Conservation (phyloP, 2,113 vertebrate species). For the Melanostigma gelatinosum region DNA sequence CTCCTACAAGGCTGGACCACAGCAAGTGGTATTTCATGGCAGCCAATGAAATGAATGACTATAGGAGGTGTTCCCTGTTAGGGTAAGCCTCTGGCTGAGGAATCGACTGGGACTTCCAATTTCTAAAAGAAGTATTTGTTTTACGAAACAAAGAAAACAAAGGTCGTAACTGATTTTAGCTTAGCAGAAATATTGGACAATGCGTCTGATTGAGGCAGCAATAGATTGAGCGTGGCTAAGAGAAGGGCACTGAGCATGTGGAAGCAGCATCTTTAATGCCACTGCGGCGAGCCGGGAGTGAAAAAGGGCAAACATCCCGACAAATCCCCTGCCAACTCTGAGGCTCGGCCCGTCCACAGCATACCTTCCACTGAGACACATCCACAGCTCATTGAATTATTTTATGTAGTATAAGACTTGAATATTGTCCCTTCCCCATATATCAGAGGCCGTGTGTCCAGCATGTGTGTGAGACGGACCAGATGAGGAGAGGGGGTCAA, state of each 20-base stretch:
- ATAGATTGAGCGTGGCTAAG: neutral
- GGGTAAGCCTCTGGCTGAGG: neutral
- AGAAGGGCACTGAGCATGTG: neutral
- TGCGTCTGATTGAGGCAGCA: neutral
- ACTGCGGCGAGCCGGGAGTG: slow-evolving; percentile 7
- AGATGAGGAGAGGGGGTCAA: slow-evolving; percentile 47
- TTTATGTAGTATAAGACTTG: neutral
- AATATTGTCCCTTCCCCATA: neutral
- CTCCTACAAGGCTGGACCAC: neutral
- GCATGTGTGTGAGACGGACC: slow-evolving; percentile 24
- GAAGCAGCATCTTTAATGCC: slow-evolving; percentile 41
- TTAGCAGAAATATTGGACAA: neutral
- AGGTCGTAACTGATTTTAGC: neutral
- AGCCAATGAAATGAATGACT: neutral
- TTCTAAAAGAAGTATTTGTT: neutral
- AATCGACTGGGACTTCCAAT: neutral
- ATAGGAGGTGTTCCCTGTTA: neutral
- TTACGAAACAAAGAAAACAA: neutral
- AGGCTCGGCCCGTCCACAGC: slow-evolving; percentile 23
- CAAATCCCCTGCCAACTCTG: slow-evolving; percentile 9
- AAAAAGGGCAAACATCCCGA: slow-evolving; percentile 45
- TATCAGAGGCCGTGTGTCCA: slow-evolving; percentile 16
- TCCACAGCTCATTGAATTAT: slow-evolving; percentile 3
- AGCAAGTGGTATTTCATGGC: slow-evolving; percentile 15
- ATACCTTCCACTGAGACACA: slow-evolving; percentile 50